A percentile compares a stretch with the other conserved stretches of the same genome.
Evolutionary conservation across 2,113 vertebrate genomes (phyloP).

Genomic region (Coracopsis vasa): DNA sequence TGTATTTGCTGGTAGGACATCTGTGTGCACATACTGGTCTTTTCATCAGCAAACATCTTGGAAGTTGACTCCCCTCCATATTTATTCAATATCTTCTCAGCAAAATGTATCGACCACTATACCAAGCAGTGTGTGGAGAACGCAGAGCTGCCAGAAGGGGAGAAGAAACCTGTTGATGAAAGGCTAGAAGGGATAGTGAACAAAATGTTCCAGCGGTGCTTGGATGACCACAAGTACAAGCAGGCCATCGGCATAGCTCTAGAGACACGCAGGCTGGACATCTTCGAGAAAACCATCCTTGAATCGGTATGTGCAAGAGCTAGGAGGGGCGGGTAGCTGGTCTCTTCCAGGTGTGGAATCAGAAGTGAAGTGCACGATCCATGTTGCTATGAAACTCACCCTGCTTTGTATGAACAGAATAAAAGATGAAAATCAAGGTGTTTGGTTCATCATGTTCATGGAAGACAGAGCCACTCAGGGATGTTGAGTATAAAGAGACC

Average conservation of each 20-base stretch:
- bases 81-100: constrained; percentile 68
- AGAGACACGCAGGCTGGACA: constrained; percentile 92
- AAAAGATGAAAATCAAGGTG: not conserved
- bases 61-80: not conserved
- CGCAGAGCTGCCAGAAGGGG: constrained; percentile 89
- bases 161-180: constrained; percentile 91
- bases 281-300: constrained; percentile 96
- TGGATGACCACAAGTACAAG: constrained; percentile 98
- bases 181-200: constrained; percentile 97
- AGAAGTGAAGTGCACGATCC: not conserved
- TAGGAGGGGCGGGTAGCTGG: not conserved
- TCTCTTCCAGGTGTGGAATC: not conserved
- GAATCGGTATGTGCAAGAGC: constrained; percentile 78
- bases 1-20: not conserved
- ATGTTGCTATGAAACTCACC: not conserved
- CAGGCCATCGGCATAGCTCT: constrained; percentile 96
- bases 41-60: not conserved
- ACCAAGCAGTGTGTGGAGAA: constrained; percentile 98
- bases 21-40: not conserved
- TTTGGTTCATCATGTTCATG: not conserved
- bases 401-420: not conserved
- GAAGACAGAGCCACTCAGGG: not conserved
- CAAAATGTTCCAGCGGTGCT: constrained; percentile 97
- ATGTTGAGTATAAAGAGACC: not conserved
- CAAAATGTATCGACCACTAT: constrained; percentile 99